Base-by-base conservation (phyloP, 1,140 invertebrate species). In the Anastrepha ludens region DNA sequence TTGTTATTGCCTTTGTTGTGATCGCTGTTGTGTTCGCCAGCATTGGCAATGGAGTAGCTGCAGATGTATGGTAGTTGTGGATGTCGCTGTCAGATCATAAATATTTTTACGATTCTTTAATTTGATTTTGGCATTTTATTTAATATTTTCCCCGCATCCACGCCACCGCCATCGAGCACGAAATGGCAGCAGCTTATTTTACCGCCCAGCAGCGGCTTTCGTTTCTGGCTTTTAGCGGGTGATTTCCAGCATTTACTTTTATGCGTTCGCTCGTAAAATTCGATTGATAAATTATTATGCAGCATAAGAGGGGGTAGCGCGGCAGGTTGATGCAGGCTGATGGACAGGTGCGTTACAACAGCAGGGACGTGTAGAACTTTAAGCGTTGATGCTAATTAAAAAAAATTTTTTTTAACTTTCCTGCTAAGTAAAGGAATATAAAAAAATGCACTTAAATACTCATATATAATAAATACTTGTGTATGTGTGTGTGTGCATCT, bases 71-170 rank as follows among this genome's bases (percentile, higher is more conserved):
- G 65, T 58, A 85, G 87, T 91, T 74, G 41, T 74, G 47, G 41
- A 7, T 81, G 15, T 81, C 74, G 44, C 74, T 81, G 74, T 81
- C 74, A 58, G 74, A 81, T 87, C 90, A 91, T 92, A 92, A 92
- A 92, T 92, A 90, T 91, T 92, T 92, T 92, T 92, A 92, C 91
- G 91, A 92, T 92, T 92, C 91, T 90, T 91, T 92, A 91, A 92
- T 92, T 92, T 91, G 91, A 92, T 92, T 92, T 92, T 89, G 90
- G 89, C 90, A 91, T 92, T 90, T 90, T 89, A 90, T 91, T 90
- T 89, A 89, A 90, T 90, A 89, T 90, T 91, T 89, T 86, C 55
- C 60, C 86, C 86, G 74, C 62, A 41, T 85, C 4, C 85, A 58
- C 39, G 65, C 88, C 87, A 86, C 88, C 87, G 87, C 70, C 78